Percentiles rank a stretch among this genome's conserved stretches.
phyloP scores from a whole-genome alignment of 2,888 invertebrate species.

The Drosophila percnosoma region DNA sequence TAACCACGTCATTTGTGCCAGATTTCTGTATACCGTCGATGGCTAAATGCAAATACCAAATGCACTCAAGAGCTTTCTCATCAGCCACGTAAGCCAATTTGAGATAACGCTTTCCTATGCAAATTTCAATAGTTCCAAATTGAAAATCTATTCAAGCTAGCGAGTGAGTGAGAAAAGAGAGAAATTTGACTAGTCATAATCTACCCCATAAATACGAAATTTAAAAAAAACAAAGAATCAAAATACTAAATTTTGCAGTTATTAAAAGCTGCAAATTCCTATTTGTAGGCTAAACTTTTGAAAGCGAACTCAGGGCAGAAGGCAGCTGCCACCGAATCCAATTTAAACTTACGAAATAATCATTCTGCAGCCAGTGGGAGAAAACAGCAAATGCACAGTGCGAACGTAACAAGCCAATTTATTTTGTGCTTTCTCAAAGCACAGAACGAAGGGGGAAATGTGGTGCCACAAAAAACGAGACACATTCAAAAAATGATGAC shows the following conservation, averaged over 20 bases:
- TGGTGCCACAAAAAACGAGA: conserved; percentile 5
- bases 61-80: background rate
- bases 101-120: background rate
- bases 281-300: background rate
- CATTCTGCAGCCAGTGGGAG: conserved; percentile 6
- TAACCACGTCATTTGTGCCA: background rate
- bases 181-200: background rate
- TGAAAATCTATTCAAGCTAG: background rate
- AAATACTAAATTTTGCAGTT: background rate
- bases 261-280: background rate
- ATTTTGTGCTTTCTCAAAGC: conserved; percentile 14
- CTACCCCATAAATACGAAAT: background rate
- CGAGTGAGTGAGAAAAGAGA: background rate
- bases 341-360: conserved; percentile 31
- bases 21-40: background rate
- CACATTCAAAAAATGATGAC: conserved; percentile 15
- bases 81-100: background rate
- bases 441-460: conserved; percentile 1
- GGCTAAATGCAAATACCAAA: conserved; percentile 26
- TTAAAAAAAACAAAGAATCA: background rate
- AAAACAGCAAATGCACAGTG: conserved; percentile 6
- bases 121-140: background rate
- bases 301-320: background rate
- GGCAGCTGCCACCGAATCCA: conserved; percentile 18
- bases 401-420: conserved; percentile 18